phyloP scores from a whole-genome alignment of 2,888 invertebrate genomes.

The Agrochola litura region DNA sequence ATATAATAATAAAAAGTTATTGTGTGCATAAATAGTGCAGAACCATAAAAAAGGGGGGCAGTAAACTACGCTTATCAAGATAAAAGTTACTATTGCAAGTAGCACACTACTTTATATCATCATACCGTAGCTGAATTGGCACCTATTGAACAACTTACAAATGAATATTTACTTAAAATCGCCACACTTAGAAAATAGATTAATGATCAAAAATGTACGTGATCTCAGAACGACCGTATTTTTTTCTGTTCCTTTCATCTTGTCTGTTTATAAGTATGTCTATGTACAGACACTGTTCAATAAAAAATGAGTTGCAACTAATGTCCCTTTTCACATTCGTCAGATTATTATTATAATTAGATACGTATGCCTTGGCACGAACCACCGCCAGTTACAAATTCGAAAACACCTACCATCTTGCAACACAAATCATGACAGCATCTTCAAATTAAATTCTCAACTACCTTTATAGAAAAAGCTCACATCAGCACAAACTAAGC shows the following conservation, averaged over 20 bases:
- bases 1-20: slow-evolving; percentile 39
- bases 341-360: background rate
- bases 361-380: background rate
- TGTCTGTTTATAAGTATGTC: too few species aligned
- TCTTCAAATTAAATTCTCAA: slow-evolving; percentile 57
- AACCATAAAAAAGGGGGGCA: slow-evolving; percentile 24
- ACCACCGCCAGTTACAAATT: slow-evolving; percentile 8
- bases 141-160: background rate
- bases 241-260: too few species aligned
- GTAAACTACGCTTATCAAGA: slow-evolving; percentile 40
- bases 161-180: background rate
- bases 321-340: background rate
- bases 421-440: slow-evolving; percentile 36
- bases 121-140: background rate
- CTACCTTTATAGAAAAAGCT: slow-evolving; percentile 55
- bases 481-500: slow-evolving; percentile 68
- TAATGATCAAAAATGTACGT: too few species aligned
- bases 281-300: too few species aligned
- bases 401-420: slow-evolving; percentile 28
- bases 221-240: too few species aligned
- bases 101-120: background rate
- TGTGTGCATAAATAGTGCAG: slow-evolving; percentile 19
- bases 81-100: slow-evolving; percentile 13
- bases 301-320: too few species aligned
- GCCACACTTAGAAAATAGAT: background rate